Conservation (phyloP, 2,113 vertebrate species). For the Mobula birostris region DNA sequence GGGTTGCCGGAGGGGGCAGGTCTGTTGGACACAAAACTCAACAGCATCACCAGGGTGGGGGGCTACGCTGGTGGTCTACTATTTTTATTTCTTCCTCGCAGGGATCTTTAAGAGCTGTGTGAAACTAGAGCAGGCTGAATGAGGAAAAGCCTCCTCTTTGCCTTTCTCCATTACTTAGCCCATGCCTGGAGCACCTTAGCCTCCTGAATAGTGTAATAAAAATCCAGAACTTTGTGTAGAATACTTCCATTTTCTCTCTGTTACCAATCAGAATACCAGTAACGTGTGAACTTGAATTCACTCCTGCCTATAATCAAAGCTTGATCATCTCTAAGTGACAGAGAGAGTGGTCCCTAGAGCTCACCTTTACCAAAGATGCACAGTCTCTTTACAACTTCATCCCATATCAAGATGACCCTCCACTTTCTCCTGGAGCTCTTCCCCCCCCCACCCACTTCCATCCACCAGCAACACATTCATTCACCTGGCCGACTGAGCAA, state of each 20-base stretch:
- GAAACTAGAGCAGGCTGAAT: no score
- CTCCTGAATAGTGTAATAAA: background rate
- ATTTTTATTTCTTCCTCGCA: background rate
- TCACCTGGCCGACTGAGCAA: no score
- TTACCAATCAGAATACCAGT: background rate
- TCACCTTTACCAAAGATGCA: no score
- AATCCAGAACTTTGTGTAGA: background rate
- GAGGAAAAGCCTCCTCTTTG: background rate
- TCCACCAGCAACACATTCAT: no score
- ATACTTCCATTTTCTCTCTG: background rate
- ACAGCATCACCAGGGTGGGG: no score
- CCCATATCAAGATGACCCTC: no score
- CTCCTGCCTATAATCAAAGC: background rate
- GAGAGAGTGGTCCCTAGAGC: background rate
- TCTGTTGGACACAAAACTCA: constrained; percentile 50
- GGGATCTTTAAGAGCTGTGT: background rate
- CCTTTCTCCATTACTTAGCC: no score
- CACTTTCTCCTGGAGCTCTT: no score
- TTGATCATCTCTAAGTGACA: background rate
- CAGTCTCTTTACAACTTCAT: no score
- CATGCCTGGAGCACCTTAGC: no score
- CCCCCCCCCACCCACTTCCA: no score
- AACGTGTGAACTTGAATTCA: background rate
- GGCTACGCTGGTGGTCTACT: no score
- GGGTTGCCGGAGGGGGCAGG: constrained; percentile 79